Evolutionary conservation across 1,140 invertebrate genomes (phyloP).

Genomic region (Caenorhabditis inopinata): DNA sequence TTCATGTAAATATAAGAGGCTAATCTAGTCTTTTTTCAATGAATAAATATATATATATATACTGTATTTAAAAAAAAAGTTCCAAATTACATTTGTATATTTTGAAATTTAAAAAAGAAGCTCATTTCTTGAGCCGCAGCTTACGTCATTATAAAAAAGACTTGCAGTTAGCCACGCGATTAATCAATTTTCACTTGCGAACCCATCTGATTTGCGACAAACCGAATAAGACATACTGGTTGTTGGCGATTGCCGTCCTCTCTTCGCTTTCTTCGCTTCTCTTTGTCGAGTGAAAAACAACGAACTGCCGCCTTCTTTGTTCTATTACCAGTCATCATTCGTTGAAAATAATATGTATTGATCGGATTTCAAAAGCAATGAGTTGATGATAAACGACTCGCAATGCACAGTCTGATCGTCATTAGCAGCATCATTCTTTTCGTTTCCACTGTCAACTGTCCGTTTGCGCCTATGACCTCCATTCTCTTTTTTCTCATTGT

Average conservation of each 20-base stretch:
- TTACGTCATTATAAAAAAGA: neutral
- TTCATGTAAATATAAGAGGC: too few relatives aligned
- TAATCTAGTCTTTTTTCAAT: too few relatives aligned
- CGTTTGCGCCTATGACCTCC: neutral
- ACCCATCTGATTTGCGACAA: conserved; percentile 2
- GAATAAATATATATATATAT: too few relatives aligned
- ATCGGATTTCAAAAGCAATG: too few relatives aligned
- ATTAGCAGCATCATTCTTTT: neutral
- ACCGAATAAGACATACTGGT: conserved; percentile 24
- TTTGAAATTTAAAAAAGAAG: too few relatives aligned
- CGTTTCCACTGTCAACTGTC: neutral
- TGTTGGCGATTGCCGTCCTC: conserved; percentile 8
- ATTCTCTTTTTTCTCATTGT: neutral
- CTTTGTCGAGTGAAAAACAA: conserved; percentile 1
- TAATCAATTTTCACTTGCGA: neutral
- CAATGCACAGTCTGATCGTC: neutral
- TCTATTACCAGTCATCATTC: neutral
- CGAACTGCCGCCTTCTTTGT: neutral
- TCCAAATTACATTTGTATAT: too few relatives aligned
- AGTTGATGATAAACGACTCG: too few relatives aligned
- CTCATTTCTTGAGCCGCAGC: neutral
- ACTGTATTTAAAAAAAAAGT: too few relatives aligned
- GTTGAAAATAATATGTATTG: neutral
- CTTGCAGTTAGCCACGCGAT: neutral
- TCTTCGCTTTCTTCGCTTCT: too few relatives aligned